Evolutionary conservation across 2,797 vertebrate species (phyloP), one percentile per base, ranked within the genome.

Genomic region (Melanotaenia maccullochi): DNA sequence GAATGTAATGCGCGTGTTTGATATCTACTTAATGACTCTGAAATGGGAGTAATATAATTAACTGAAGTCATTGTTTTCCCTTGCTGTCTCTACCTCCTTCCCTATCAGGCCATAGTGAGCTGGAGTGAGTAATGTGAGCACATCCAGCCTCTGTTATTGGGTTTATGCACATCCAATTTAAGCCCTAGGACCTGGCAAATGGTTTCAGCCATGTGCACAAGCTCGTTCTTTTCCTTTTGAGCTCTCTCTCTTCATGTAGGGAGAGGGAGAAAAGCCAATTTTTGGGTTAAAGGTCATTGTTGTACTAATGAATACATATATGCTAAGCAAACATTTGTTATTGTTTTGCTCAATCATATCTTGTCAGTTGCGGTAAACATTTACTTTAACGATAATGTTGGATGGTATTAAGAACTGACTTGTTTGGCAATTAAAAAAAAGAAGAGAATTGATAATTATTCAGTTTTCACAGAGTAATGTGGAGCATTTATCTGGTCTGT

Each of bases 121-220:
- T 57, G 47, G 35, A 65, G 30, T 87, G 81, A 90, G 80, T 85
- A 84, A 90, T 90, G 71, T 76, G 78, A 68, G 63, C 44, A 40
- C 47, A 73, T 71, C 71, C 79, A 71, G 75, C 60, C 66, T 79
- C 44, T 71, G 63, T 87, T 87, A 90, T 87, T 89, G 74, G 62
- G 80, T 87, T 90, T 85, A 60, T 70, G 52, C 75, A 65, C 49
- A 24, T 80, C 64, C 81, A 80, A 28, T 62, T 76, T 52, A 73
- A 73, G 60, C 71, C 47, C 20, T 24, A 55, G 35, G 57, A 66
- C 49, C 73, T 81, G 55, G 42, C 36, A 65, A 3, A 44, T 38
- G 61, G 64, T 35, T 52, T 64, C 7, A 20, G 32, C 58, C 52
- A 42, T 3, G 6, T 68, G 59, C 51, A 64, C 54, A 52, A 22